Percentiles rank a stretch among this genome's conserved stretches.
These are phyloP conservation scores for Leptosomus discolor DNA, from an alignment of 2,113 vertebrate genomes.

Conservation along the genomic window DNA sequence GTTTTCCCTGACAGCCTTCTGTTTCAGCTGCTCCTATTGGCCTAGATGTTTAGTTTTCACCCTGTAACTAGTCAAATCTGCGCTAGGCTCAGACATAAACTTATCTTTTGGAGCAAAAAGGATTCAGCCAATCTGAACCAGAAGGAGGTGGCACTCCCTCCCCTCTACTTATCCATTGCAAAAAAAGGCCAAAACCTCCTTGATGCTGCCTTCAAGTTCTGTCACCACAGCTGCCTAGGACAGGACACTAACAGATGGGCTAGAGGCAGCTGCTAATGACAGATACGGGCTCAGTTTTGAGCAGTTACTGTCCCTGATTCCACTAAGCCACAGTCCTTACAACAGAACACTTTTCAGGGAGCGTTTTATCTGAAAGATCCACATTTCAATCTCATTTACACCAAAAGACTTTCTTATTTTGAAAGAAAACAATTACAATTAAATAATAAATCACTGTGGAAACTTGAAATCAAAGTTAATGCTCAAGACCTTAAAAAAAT, in stretches of 20 bases:
- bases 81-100: neutral
- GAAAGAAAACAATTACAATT: neutral
- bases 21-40: neutral
- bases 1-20: neutral
- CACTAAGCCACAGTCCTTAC: neutral
- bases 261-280: neutral
- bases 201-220: neutral
- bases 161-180: neutral
- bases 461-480: neutral
- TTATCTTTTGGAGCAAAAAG: neutral
- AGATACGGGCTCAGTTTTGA: neutral
- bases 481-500: neutral
- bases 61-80: neutral
- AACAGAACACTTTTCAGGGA: neutral
- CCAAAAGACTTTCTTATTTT: neutral
- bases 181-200: neutral
- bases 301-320: neutral
- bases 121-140: neutral
- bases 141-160: neutral
- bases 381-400: neutral
- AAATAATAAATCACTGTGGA: neutral
- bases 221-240: neutral
- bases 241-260: neutral
- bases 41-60: neutral
- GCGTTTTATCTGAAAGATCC: neutral